Evolutionary conservation across 2,113 vertebrate species (phyloP).

Genomic region (Callospermophilus lateralis): DNA sequence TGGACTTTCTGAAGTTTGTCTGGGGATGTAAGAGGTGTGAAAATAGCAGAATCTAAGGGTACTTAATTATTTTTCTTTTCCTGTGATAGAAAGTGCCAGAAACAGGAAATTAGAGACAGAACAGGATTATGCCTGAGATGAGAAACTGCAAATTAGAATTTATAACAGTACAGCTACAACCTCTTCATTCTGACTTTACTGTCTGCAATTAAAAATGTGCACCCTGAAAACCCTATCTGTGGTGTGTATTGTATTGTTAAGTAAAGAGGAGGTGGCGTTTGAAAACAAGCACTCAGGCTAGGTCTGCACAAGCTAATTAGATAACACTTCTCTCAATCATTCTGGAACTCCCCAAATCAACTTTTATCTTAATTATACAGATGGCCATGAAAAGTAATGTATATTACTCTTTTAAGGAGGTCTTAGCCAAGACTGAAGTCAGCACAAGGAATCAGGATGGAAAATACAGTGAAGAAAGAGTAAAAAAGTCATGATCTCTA

Average conservation of each 20-base stretch:
- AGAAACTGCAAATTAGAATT: neutral
- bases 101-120: neutral
- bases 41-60: neutral
- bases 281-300: neutral
- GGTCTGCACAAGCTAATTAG: neutral
- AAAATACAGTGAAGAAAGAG: constrained; percentile 2
- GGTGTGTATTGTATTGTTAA: neutral
- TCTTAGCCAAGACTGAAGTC: neutral
- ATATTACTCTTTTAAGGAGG: neutral
- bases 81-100: constrained; percentile 1
- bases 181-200: neutral
- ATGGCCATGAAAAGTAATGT: neutral
- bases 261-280: neutral
- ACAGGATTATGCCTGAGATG: neutral
- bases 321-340: neutral
- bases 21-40: neutral
- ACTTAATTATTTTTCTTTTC: constrained; percentile 9
- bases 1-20: neutral
- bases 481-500: neutral
- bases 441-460: neutral
- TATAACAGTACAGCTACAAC: neutral
- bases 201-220: neutral
- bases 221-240: neutral
- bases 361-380: neutral
- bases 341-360: constrained; percentile 6